A percentile compares a stretch with the other conserved stretches of the same genome.
Conservation (phyloP, 1,140 invertebrate species). For the Drosophila grimshawi region DNA sequence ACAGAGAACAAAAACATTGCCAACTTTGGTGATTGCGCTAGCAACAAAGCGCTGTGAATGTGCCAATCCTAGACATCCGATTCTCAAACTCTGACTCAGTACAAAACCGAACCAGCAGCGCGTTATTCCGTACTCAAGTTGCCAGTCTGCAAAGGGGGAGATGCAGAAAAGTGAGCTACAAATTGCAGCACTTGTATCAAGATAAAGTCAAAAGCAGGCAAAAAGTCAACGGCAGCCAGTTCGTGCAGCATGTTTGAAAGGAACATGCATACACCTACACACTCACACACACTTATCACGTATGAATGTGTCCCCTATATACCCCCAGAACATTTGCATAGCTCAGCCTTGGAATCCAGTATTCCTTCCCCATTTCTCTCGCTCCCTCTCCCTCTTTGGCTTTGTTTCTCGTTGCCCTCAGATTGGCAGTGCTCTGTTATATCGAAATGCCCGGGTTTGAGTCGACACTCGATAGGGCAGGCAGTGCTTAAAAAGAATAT, state of each 20-base stretch:
- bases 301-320: background rate
- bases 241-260: constrained; percentile 48
- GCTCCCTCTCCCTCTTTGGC: background rate
- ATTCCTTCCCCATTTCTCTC: background rate
- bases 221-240: constrained; percentile 49
- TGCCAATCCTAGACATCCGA: constrained; percentile 35
- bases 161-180: constrained; percentile 61
- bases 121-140: constrained; percentile 17
- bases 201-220: constrained; percentile 69
- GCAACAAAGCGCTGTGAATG: constrained; percentile 61
- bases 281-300: background rate
- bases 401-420: constrained; percentile 38
- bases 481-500: constrained; percentile 41
- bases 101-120: constrained; percentile 3
- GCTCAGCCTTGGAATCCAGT: constrained; percentile 27
- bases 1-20: constrained; percentile 42
- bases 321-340: constrained; percentile 63
- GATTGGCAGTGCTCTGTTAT: constrained; percentile 32
- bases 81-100: background rate
- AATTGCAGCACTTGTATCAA: constrained; percentile 79
- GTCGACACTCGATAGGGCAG: constrained; percentile 11
- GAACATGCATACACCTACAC: constrained; percentile 24
- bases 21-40: constrained; percentile 50
- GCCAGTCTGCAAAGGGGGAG: background rate
- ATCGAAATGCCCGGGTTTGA: constrained; percentile 40